phyloP scores from a whole-genome alignment of 2,113 vertebrate species.

The Dipodomys stephensi region DNA sequence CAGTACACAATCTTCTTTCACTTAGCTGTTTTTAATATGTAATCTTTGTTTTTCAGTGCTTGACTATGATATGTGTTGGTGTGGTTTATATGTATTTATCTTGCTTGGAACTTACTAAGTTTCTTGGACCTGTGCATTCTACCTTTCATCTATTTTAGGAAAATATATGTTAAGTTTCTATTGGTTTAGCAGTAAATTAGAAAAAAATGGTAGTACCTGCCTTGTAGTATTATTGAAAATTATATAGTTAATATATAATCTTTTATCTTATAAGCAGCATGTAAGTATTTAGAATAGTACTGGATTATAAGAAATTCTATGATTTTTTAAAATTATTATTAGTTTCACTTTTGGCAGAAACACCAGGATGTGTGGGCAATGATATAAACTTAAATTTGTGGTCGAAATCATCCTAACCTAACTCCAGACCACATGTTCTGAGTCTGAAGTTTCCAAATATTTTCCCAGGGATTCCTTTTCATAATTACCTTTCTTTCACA shows the following conservation, averaged over 20 bases:
- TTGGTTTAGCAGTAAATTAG: not conserved
- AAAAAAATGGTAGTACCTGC: not conserved
- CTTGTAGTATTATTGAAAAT: not conserved
- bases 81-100: not conserved
- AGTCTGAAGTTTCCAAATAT: conserved; percentile 31
- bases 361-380: not conserved
- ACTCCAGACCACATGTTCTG: not conserved
- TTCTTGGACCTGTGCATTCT: not conserved
- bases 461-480: not conserved
- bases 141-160: conserved; percentile 46
- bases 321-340: not conserved
- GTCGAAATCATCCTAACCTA: not conserved
- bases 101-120: not conserved
- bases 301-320: not conserved
- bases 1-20: not conserved
- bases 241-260: conserved; percentile 8
- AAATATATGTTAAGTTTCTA: not conserved
- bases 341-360: conserved; percentile 28
- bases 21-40: not conserved
- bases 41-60: not conserved
- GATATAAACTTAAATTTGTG: conserved; percentile 5
- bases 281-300: not conserved
- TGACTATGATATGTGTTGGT: not conserved
- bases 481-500: not conserved
- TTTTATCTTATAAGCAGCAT: not conserved